phyloP scores from a whole-genome alignment of 2,888 invertebrate species.

The Drosophila cognata region DNA sequence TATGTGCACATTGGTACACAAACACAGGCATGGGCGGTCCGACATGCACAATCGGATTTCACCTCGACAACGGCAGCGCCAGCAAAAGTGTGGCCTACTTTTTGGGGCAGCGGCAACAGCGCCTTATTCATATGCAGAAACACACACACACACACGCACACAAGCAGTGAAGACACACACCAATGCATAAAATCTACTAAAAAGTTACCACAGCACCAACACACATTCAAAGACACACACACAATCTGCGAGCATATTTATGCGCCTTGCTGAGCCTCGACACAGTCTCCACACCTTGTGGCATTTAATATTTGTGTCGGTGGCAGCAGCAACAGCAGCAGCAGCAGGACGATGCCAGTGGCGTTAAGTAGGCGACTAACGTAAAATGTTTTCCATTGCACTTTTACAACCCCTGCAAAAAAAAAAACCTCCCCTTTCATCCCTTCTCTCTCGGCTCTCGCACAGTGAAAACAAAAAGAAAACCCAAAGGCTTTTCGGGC shows the following conservation, averaged over 20 bases:
- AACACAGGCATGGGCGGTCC: background rate
- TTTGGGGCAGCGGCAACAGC: slow-evolving; percentile 27
- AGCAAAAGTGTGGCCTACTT: slow-evolving; percentile 76
- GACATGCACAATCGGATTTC: slow-evolving; percentile 42
- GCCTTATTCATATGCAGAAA: slow-evolving; percentile 37
- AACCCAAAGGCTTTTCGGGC: slow-evolving; percentile 49
- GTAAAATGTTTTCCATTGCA: slow-evolving; percentile 69
- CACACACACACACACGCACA: slow-evolving; percentile 7
- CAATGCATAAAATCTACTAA: slow-evolving; percentile 73
- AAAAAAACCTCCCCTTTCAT: background rate
- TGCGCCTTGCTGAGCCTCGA: slow-evolving; percentile 65
- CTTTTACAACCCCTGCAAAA: slow-evolving; percentile 29
- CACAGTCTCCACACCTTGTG: slow-evolving; percentile 76
- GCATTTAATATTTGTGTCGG: slow-evolving; percentile 77
- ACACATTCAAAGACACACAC: slow-evolving; percentile 10
- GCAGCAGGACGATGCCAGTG: slow-evolving; percentile 39
- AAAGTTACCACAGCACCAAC: slow-evolving; percentile 61
- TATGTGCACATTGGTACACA: slow-evolving; percentile 10
- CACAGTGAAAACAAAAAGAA: slow-evolving; percentile 8
- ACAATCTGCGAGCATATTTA: slow-evolving; percentile 57
- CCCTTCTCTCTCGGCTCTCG: background rate
- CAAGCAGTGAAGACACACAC: slow-evolving; percentile 45
- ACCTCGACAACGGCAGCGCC: slow-evolving; percentile 48
- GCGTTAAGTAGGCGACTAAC: slow-evolving; percentile 66
- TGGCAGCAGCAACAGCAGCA: slow-evolving; percentile 28